Percentiles rank a stretch among this genome's conserved stretches.
phyloP scores from a whole-genome alignment of 2,113 vertebrate genomes.

The Recurvirostra avosetta region DNA sequence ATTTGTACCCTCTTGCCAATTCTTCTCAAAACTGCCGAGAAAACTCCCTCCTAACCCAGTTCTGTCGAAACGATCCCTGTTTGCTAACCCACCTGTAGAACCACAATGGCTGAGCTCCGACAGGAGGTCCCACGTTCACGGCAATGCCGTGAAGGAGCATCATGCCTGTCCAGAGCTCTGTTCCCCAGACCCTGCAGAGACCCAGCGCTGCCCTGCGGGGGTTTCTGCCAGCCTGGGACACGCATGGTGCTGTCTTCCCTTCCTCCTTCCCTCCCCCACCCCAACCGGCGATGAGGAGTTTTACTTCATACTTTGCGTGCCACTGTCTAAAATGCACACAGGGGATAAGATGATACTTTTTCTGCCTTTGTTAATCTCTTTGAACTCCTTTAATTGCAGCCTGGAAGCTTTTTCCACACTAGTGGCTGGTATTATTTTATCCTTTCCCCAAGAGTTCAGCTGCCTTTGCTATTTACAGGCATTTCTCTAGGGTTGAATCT shows the following conservation, averaged over 20 bases:
- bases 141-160: accelerated
- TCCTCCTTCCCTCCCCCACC: background rate
- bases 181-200: background rate
- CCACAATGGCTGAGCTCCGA: accelerated
- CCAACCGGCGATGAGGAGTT: background rate
- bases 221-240: background rate
- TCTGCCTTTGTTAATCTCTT: background rate
- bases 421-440: slow-evolving; percentile 9
- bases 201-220: accelerated
- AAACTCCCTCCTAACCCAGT: background rate
- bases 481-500: slow-evolving; percentile 1
- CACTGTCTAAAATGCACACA: accelerated
- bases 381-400: background rate
- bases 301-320: accelerated
- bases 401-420: background rate
- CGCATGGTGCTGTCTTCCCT: accelerated
- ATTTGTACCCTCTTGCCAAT: background rate
- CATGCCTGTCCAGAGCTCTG: accelerated
- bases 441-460: background rate
- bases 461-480: slow-evolving; percentile 32
- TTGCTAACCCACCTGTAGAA: background rate
- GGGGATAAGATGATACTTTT: background rate
- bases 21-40: background rate
- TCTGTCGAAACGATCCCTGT: accelerated
- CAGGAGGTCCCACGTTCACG: accelerated